Evolutionary conservation across 2,888 invertebrate genomes (phyloP), one percentile per base, ranked within the genome.

Genomic region (Nasonia oneida): DNA sequence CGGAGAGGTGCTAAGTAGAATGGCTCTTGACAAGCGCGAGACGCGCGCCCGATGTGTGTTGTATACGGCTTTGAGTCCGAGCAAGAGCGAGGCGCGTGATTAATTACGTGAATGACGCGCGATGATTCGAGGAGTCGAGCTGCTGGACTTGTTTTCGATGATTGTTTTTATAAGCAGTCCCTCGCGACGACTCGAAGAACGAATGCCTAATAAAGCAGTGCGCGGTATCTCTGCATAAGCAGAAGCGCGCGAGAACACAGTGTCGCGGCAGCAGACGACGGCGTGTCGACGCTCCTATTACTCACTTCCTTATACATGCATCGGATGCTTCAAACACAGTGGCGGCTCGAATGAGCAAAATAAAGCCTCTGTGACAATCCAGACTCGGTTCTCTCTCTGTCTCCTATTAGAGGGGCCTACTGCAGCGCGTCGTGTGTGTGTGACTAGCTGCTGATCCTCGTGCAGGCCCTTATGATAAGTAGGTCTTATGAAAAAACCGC

Each of bases 381-480:
- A 39, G 29, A 64, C 42, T 39, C 29, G 29, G 29, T 29, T 3
- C 18, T 15, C 61, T 23, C 15, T 12, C 73, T 39, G n/a, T 42
- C 37, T 14, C 71, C 29, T 67, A n/a, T 47, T 57, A 33, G 3
- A 10, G 29, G 29, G 10, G 33, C 37, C 37, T 37, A 37, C 33
- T 47, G 14, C 23, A 18, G 23, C 37, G 47, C 61, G 14, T 61
- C 77, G 57, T 47, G 6, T 42, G 6, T 42, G 42, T 42, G 42
- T 42, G 42, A 53, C 57, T 57, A 33, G 70, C 42, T 15, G 29
- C 82, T 37, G 82, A 79, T 82, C 73, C 79, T 78, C 82, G 33
- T 64, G 67, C 57, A 77, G 81, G 57, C 84, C 84, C 84, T 87
- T 79, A 84, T 82, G 84, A 84, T 87, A 87, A 87, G 87, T 85